Evolutionary conservation across 2,113 vertebrate genomes (phyloP).

Genomic region (Helogale parvula): DNA sequence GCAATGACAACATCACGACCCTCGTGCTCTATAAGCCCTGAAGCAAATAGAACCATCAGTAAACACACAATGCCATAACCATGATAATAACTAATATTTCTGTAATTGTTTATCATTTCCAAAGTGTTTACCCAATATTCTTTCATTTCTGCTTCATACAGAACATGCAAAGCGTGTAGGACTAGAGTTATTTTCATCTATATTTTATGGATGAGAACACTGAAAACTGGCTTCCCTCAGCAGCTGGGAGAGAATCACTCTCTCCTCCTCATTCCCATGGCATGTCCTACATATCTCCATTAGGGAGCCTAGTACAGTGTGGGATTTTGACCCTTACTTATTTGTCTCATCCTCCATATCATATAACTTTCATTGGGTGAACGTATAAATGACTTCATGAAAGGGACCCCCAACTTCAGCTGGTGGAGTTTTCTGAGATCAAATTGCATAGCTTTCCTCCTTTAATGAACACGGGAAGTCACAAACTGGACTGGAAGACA

Average conservation of each 20-base stretch:
- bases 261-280: neutral
- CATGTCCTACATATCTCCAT: neutral
- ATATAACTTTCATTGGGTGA: neutral
- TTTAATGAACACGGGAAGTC: neutral
- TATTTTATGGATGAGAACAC: neutral
- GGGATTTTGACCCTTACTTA: neutral
- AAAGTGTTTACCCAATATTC: neutral
- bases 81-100: no score
- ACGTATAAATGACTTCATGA: neutral
- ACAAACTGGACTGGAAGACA: neutral
- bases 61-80: neutral
- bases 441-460: neutral
- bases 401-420: neutral
- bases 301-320: neutral
- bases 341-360: neutral
- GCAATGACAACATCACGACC: slow-evolving; percentile 79
- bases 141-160: neutral
- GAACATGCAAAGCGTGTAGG: neutral
- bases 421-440: neutral
- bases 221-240: neutral
- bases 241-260: neutral
- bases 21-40: slow-evolving; percentile 70
- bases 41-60: neutral
- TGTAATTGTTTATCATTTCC: neutral
- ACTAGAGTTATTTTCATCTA: neutral